A percentile compares a stretch with the other conserved stretches of the same genome.
Evolutionary conservation across 1,140 invertebrate genomes (phyloP).

Genomic region (Brachionus paranguensis): DNA sequence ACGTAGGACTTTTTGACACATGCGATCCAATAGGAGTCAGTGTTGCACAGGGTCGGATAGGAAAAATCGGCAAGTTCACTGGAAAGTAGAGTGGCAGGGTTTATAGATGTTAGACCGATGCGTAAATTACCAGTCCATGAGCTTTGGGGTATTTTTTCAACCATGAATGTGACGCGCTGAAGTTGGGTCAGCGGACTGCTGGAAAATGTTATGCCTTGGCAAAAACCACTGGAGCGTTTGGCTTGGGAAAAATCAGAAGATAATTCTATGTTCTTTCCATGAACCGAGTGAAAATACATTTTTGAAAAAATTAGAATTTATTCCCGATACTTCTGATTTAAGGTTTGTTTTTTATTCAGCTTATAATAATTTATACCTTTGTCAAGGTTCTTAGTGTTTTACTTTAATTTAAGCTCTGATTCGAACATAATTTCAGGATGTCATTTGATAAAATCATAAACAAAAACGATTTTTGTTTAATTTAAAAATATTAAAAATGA

Average conservation of each 20-base stretch:
- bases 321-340: not conserved
- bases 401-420: not conserved
- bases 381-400: not conserved
- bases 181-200: not conserved
- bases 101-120: constrained; percentile 50
- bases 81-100: constrained; percentile 46
- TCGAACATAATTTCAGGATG: not conserved
- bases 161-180: constrained; percentile 42
- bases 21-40: constrained; percentile 52
- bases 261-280: constrained; percentile 31
- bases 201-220: constrained; percentile 11
- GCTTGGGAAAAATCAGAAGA: not conserved
- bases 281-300: constrained; percentile 39
- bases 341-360: not conserved
- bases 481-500: not conserved
- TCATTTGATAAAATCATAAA: not conserved
- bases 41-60: constrained; percentile 49
- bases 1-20: constrained; percentile 48
- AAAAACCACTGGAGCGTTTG: not conserved
- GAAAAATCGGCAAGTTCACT: constrained; percentile 49
- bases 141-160: constrained; percentile 45
- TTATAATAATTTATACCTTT: constrained; percentile 37
- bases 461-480: not conserved
- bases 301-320: not conserved
- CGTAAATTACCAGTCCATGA: constrained; percentile 54